phyloP scores from a whole-genome alignment of 2,113 vertebrate genomes.

The Hyla sarda region DNA sequence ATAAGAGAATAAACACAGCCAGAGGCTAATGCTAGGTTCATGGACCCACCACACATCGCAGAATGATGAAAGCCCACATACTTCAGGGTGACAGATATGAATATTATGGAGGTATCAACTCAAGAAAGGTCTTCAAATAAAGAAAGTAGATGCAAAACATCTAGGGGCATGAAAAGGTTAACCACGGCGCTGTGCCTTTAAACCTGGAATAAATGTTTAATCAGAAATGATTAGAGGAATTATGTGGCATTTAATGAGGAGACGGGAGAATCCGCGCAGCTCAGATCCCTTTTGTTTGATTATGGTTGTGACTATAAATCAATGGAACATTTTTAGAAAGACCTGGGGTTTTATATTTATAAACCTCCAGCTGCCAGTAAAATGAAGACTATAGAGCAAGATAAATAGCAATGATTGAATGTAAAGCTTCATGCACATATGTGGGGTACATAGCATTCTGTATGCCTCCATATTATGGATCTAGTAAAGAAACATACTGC shows the following conservation, averaged over 20 bases:
- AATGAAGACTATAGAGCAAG: too few species aligned
- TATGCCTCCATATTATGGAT: too few species aligned
- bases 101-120: background rate
- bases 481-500: too few species aligned
- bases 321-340: background rate
- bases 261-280: background rate
- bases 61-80: background rate
- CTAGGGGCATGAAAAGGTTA: background rate
- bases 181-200: background rate
- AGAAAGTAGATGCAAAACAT: background rate
- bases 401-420: too few species aligned
- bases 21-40: constrained; percentile 61
- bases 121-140: too few species aligned
- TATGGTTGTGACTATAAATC: background rate
- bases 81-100: background rate
- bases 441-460: too few species aligned
- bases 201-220: constrained; percentile 57
- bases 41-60: constrained; percentile 27
- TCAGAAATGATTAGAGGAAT: constrained; percentile 42
- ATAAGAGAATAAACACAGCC: constrained; percentile 44
- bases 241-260: background rate
- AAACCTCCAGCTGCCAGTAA: too few species aligned
- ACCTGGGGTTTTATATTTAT: background rate
- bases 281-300: constrained; percentile 17
- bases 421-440: too few species aligned